Evolutionary conservation across 2,113 vertebrate species (phyloP).

Genomic region (Pachypanchax playfairii): DNA sequence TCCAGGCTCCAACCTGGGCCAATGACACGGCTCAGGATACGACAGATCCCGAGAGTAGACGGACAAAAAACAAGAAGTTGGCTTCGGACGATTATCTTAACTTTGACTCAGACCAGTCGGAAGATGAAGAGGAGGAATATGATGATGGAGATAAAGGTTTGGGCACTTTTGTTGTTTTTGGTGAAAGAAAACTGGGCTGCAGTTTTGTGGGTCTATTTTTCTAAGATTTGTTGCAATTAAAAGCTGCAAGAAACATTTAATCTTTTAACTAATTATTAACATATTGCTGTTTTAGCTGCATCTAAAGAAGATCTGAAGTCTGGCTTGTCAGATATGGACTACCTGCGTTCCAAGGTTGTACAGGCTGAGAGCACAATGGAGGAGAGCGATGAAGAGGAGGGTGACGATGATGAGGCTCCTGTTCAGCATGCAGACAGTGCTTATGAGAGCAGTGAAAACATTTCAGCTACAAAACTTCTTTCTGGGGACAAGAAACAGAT

Average conservation of each 20-base stretch:
- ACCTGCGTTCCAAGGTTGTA: constrained; percentile 91
- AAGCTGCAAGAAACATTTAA: too few relatives aligned
- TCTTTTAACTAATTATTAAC: not conserved
- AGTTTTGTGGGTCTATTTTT: not conserved
- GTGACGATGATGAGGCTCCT: constrained; percentile 10
- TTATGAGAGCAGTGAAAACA: constrained; percentile 27
- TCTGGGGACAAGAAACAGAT: constrained; percentile 18
- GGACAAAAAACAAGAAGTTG: constrained; percentile 58
- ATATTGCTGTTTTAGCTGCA: constrained; percentile 47
- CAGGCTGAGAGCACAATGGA: constrained; percentile 48
- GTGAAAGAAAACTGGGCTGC: not conserved
- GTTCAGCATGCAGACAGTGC: constrained; percentile 36
- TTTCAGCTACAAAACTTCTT: constrained; percentile 33
- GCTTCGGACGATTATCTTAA: constrained; percentile 89
- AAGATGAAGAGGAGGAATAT: constrained; percentile 72
- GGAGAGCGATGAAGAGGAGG: constrained; percentile 31
- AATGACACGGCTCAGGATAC: constrained; percentile 82
- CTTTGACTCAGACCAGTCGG: constrained; percentile 87
- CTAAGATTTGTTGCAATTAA: not conserved
- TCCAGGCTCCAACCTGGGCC: constrained; percentile 86
- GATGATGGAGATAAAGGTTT: constrained; percentile 47
- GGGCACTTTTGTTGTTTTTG: not conserved
- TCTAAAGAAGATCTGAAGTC: constrained; percentile 75
- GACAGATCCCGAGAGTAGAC: constrained; percentile 18
- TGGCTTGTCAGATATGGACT: constrained; percentile 92